phyloP scores from a whole-genome alignment of 2,113 vertebrate genomes.

The Silurus asotus region DNA sequence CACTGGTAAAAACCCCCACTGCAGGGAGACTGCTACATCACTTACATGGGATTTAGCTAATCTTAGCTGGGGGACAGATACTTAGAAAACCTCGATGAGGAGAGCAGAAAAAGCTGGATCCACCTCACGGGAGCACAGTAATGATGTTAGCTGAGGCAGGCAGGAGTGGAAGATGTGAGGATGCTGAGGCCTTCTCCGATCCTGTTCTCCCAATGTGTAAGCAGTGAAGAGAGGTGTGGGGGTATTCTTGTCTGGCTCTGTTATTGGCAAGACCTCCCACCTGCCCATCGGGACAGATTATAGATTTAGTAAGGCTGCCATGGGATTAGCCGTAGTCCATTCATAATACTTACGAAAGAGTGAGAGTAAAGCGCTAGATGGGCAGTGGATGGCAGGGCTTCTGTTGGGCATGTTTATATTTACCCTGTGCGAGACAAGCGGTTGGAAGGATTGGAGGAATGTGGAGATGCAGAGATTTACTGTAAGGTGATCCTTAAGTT shows the following conservation, averaged over 20 bases:
- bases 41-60: slow-evolving; percentile 87
- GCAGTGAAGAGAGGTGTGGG: slow-evolving; percentile 48
- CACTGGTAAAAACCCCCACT: slow-evolving; percentile 81
- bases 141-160: slow-evolving; percentile 82
- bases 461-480: slow-evolving; percentile 60
- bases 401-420: slow-evolving; percentile 63
- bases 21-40: slow-evolving; percentile 83
- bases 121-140: slow-evolving; percentile 80
- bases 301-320: slow-evolving; percentile 75
- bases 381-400: slow-evolving; percentile 62
- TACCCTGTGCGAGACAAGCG: slow-evolving; percentile 62
- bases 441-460: slow-evolving; percentile 36
- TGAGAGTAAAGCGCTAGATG: slow-evolving; percentile 71
- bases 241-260: slow-evolving; percentile 61
- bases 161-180: slow-evolving; percentile 76
- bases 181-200: slow-evolving; percentile 69
- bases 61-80: slow-evolving; percentile 85
- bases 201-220: slow-evolving; percentile 66
- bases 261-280: slow-evolving; percentile 71
- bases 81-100: slow-evolving; percentile 81
- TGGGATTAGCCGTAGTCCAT: slow-evolving; percentile 74
- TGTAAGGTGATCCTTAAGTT: slow-evolving; percentile 65
- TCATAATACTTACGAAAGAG: slow-evolving; percentile 70
- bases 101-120: slow-evolving; percentile 76
- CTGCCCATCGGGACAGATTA: slow-evolving; percentile 77